Percentiles rank a stretch among this genome's conserved stretches.
These are phyloP conservation scores for Microdon myrmicae DNA, from an alignment of 2,888 invertebrate genomes.

Conservation along the genomic window DNA sequence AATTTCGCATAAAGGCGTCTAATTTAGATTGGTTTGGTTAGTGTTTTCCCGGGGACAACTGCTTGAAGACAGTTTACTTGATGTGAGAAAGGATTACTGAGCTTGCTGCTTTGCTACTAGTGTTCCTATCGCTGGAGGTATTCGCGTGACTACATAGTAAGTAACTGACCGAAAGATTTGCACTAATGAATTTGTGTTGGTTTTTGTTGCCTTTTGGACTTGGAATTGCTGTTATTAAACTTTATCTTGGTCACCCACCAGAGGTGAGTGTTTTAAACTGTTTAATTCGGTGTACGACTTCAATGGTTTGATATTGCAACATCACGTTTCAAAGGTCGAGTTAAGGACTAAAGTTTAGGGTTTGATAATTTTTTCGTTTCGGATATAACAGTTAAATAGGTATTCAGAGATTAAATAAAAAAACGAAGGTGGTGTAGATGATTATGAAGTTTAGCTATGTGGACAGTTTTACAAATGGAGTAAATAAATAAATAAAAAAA, in stretches of 20 bases:
- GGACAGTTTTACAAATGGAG: too few species aligned
- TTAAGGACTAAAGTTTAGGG: too few species aligned
- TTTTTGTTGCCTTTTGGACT: not conserved
- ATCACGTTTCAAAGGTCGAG: too few species aligned
- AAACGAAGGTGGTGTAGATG: too few species aligned
- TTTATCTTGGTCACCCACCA: not conserved
- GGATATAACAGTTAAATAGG: too few species aligned
- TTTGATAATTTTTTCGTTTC: too few species aligned
- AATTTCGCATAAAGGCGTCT: constrained; percentile 50
- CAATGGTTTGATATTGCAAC: too few species aligned
- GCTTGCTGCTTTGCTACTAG: constrained; percentile 26
- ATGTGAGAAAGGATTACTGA: constrained; percentile 35
- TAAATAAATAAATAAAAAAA: too few species aligned
- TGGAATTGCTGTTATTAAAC: not conserved
- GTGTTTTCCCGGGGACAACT: constrained; percentile 20
- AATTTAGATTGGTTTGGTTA: constrained; percentile 47
- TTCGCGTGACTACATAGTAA: constrained; percentile 8
- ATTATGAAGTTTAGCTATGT: too few species aligned
- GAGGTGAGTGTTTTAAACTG: too few species aligned
- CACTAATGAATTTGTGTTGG: constrained; percentile 27
- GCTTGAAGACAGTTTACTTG: not conserved
- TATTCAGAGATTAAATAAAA: too few species aligned
- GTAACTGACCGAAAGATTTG: constrained; percentile 5
- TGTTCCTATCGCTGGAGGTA: constrained; percentile 24
- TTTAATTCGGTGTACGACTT: too few species aligned